Conservation (phyloP, 2,888 invertebrate genomes). For the Caenorhabditis angaria region DNA sequence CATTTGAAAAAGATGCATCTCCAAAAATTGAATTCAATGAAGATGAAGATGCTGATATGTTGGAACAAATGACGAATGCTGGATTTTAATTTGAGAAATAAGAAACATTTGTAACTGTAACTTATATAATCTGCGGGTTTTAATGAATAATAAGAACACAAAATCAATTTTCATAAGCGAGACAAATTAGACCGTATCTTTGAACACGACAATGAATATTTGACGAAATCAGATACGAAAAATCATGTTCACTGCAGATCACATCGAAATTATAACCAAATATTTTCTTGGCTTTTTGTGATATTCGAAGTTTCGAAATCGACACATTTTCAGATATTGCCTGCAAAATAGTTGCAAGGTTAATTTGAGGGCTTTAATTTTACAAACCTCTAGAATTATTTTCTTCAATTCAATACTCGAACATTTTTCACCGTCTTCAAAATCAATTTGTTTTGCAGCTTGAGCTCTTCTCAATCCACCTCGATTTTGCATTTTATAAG, state of each 20-base stretch:
- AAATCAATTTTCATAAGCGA: conserved; percentile 43
- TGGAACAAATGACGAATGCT: conserved; percentile 49
- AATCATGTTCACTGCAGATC: conserved; percentile 46
- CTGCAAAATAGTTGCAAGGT: conserved; percentile 10
- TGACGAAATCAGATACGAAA: conserved; percentile 43
- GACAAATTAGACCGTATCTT: conserved; percentile 37
- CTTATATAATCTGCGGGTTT: not conserved
- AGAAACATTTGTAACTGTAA: not conserved
- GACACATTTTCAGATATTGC: conserved; percentile 31
- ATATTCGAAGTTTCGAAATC: conserved; percentile 38
- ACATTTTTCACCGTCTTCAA: conserved; percentile 29
- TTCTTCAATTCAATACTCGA: conserved; percentile 21
- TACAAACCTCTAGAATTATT: conserved; percentile 31
- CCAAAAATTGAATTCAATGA: conserved; percentile 25
- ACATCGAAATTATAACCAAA: conserved; percentile 55
- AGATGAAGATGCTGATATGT: conserved; percentile 30
- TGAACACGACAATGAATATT: conserved; percentile 44
- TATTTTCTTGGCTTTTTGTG: conserved; percentile 40
- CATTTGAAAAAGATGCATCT: conserved; percentile 9
- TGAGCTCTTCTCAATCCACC: conserved; percentile 16
- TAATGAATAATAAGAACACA: not conserved
- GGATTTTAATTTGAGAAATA: conserved; percentile 37
- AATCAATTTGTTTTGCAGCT: conserved; percentile 18
- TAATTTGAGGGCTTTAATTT: not conserved
- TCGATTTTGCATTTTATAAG: conserved; percentile 24